These are phyloP conservation scores for Phallusia fumigata DNA, from an alignment of 23 tunicate genomes.

Conservation along the genomic window DNA sequence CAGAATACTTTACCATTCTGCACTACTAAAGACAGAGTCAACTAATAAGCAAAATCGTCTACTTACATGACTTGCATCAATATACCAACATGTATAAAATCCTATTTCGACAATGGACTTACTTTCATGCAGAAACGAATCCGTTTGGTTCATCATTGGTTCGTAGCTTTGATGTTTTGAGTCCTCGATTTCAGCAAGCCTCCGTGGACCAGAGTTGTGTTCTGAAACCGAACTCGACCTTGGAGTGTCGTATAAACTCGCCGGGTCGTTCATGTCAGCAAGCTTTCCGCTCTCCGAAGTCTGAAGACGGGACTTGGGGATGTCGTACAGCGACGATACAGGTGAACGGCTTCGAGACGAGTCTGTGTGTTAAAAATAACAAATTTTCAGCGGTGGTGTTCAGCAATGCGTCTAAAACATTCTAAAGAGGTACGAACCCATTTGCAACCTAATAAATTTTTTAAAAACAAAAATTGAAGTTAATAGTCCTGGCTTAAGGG, in stretches of 20 bases:
- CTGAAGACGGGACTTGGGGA: constrained; percentile 1
- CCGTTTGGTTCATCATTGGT: constrained; percentile 40
- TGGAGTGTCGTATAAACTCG: constrained; percentile 36
- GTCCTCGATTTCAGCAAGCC: constrained; percentile 41
- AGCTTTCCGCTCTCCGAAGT: background rate
- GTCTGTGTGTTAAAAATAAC: constrained; percentile 35
- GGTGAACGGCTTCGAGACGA: constrained; percentile 48
- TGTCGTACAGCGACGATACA: constrained; percentile 31
- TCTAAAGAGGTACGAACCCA: too few relatives aligned
- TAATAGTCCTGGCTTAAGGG: too few relatives aligned
- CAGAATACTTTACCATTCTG: too few relatives aligned
- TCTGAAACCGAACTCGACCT: constrained; percentile 18
- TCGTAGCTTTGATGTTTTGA: constrained; percentile 37
- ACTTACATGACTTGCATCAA: too few relatives aligned
- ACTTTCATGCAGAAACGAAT: background rate
- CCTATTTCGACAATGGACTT: background rate
- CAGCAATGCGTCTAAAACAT: too few relatives aligned
- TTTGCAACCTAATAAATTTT: too few relatives aligned
- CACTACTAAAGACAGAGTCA: too few relatives aligned
- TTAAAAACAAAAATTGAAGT: too few relatives aligned
- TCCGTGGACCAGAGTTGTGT: background rate
- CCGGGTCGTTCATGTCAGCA: background rate
- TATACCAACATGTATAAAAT: too few relatives aligned
- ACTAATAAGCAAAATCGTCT: too few relatives aligned
- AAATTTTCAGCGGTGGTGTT: too few relatives aligned